These are phyloP conservation scores for Eretmochelys imbricata DNA, from an alignment of 2,113 vertebrate genomes.

Conservation along the genomic window DNA sequence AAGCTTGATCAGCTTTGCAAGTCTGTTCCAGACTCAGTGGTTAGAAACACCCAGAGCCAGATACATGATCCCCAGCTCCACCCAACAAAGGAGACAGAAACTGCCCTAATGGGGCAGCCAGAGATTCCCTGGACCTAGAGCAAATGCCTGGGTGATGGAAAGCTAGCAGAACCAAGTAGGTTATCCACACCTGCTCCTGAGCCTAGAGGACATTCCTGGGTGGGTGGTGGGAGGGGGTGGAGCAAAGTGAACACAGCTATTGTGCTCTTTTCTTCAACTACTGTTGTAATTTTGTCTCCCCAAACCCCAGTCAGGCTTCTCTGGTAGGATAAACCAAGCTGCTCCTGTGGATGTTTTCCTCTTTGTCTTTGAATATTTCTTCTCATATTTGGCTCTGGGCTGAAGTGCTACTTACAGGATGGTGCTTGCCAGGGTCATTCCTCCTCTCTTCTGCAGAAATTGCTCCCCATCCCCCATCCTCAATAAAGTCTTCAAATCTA, in stretches of 20 bases:
- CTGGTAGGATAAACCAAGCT: background rate
- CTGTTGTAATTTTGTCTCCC: background rate
- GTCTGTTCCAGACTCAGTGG: background rate
- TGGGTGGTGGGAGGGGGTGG: accelerated
- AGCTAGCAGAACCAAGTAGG: background rate
- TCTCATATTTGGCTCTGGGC: accelerated
- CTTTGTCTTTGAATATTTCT: background rate
- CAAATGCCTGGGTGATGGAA: background rate
- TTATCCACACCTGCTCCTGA: background rate
- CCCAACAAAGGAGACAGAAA: background rate
- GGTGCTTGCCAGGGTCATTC: accelerated
- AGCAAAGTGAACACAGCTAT: background rate
- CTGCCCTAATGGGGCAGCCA: background rate
- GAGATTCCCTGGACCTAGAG: background rate
- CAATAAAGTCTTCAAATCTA: background rate
- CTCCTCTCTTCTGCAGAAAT: background rate
- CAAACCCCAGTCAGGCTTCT: background rate
- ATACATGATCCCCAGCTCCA: background rate
- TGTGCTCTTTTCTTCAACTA: background rate
- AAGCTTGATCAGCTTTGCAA: background rate
- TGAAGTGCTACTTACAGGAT: background rate
- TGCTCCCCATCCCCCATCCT: background rate
- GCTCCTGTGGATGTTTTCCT: background rate
- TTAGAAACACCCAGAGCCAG: background rate
- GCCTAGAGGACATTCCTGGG: background rate